phyloP scores from a whole-genome alignment of 2,888 invertebrate genomes.

The Gnatocerus cornutus region DNA sequence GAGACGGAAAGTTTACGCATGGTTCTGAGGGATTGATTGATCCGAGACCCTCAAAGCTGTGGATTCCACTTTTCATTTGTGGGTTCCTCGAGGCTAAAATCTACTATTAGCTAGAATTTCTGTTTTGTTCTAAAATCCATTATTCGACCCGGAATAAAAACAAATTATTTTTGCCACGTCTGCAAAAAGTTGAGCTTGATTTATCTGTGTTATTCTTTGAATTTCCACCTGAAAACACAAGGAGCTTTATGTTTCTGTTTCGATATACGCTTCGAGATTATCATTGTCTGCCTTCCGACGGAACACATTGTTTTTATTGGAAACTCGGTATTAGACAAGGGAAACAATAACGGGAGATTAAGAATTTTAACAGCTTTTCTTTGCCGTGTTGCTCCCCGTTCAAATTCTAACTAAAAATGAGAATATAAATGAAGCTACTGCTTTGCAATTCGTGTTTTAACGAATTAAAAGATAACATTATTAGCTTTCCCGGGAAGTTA shows the following conservation, averaged over 20 bases:
- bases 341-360: slow-evolving; percentile 1
- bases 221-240: slow-evolving; percentile 41
- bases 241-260: slow-evolving; percentile 34
- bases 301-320: slow-evolving; percentile 23
- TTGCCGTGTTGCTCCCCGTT: neutral
- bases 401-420: neutral
- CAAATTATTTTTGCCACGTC: slow-evolving; percentile 36
- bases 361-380: neutral
- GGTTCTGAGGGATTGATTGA: slow-evolving; percentile 27
- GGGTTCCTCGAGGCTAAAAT: slow-evolving; percentile 1
- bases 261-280: slow-evolving; percentile 31
- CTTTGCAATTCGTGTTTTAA: neutral
- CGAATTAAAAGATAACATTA: slow-evolving; percentile 17
- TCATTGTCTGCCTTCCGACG: slow-evolving; percentile 14
- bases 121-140: slow-evolving; percentile 21
- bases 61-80: slow-evolving; percentile 20
- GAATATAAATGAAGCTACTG: neutral
- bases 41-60: neutral
- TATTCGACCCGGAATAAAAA: slow-evolving; percentile 27
- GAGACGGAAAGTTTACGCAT: slow-evolving; percentile 10
- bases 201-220: slow-evolving; percentile 33
- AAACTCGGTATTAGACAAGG: slow-evolving; percentile 5
- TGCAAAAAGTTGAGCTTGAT: slow-evolving; percentile 28
- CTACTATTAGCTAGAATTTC: slow-evolving; percentile 22
- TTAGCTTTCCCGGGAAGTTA: neutral